Conservation (phyloP, 2,888 invertebrate genomes). For the Lithophane ornitopus region DNA sequence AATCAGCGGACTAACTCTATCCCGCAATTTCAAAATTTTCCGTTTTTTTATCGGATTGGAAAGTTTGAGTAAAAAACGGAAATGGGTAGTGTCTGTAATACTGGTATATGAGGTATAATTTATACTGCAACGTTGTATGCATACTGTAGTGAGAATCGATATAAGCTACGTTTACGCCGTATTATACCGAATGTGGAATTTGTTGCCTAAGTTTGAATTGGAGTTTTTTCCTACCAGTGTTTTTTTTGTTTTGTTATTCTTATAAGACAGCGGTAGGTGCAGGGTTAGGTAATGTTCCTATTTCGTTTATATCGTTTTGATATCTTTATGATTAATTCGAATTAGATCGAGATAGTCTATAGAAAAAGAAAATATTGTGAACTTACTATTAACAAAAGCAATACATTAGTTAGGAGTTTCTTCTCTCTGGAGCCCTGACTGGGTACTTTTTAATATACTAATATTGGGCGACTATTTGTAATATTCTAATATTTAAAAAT, state of each 20-base stretch:
- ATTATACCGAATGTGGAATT: constrained; percentile 28
- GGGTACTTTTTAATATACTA: too few species aligned
- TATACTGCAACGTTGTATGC: constrained; percentile 15
- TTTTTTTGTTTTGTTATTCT: background rate
- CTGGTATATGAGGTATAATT: constrained; percentile 19
- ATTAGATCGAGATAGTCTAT: background rate
- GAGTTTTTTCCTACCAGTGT: background rate
- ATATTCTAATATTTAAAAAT: too few species aligned
- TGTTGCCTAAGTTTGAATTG: background rate
- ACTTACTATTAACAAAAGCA: too few species aligned
- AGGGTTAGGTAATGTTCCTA: background rate
- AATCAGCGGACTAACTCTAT: constrained; percentile 8
- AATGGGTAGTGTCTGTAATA: background rate
- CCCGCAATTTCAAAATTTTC: background rate
- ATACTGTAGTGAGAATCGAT: constrained; percentile 32
- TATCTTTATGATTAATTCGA: background rate
- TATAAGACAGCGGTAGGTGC: background rate
- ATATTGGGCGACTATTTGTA: too few species aligned
- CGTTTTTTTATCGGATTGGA: constrained; percentile 1
- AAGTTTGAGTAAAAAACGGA: constrained; percentile 35
- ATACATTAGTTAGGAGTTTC: background rate
- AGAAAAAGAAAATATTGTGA: too few species aligned
- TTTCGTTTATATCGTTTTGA: background rate
- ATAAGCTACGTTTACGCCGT: background rate
- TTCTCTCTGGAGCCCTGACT: too few species aligned